These are phyloP conservation scores for Zoanthus sociatus DNA, from an alignment of 92 coral and sea anemone genomes.

Conservation along the genomic window DNA sequence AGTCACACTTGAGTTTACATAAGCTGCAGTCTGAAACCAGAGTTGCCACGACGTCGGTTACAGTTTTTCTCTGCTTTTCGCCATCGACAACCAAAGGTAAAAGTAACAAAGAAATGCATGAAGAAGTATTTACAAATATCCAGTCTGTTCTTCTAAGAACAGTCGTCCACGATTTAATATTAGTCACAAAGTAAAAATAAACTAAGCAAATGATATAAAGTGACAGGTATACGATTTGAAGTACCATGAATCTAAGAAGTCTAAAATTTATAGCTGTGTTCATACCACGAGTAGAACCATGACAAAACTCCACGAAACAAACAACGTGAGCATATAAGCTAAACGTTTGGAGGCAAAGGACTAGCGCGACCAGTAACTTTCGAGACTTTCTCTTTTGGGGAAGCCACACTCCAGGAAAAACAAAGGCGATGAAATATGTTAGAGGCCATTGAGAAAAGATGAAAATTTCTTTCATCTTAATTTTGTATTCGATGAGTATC, in stretches of 20 bases:
- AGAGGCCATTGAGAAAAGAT: slow-evolving; percentile 20
- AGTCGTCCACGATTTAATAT: slow-evolving; percentile 14
- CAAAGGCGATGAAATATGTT: slow-evolving; percentile 19
- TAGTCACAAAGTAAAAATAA: slow-evolving; percentile 2
- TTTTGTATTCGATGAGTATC: not conserved
- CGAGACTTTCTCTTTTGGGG: slow-evolving; percentile 12
- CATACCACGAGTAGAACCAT: slow-evolving; percentile 10
- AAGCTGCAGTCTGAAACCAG: slow-evolving; percentile 5
- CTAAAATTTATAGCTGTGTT: slow-evolving; percentile 36
- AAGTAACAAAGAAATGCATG: not conserved
- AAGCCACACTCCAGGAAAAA: slow-evolving; percentile 46
- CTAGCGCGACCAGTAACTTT: not conserved
- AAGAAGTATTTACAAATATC: slow-evolving; percentile 1
- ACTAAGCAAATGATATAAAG: slow-evolving; percentile 12
- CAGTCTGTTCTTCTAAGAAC: slow-evolving; percentile 23
- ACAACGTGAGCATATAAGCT: not conserved
- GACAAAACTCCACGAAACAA: slow-evolving; percentile 26
- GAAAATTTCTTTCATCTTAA: not conserved
- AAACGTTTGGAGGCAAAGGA: slow-evolving; percentile 3
- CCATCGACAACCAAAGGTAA: not conserved
- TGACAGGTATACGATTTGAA: slow-evolving; percentile 13
- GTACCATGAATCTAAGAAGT: slow-evolving; percentile 24
- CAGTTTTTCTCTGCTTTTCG: slow-evolving; percentile 6
- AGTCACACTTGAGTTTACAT: slow-evolving; percentile 2
- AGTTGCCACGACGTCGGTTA: slow-evolving; percentile 27